Conservation (phyloP, 2,888 invertebrate genomes). For the Clunio marinus region DNA sequence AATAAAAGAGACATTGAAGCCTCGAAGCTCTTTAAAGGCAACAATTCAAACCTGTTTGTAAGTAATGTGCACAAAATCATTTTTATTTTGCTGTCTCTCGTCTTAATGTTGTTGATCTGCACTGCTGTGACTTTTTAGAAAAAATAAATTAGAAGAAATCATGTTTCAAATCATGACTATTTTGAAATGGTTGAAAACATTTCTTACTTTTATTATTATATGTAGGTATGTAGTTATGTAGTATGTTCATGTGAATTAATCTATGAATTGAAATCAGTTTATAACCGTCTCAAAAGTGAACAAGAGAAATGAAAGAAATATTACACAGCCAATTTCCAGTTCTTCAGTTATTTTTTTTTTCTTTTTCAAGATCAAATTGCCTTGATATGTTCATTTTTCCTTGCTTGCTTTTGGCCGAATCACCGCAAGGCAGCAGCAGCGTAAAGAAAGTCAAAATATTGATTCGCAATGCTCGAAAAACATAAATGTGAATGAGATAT, state of each 20-base stretch:
- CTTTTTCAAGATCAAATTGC: constrained; percentile 23
- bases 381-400: constrained; percentile 20
- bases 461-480: neutral
- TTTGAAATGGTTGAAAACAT: constrained; percentile 24
- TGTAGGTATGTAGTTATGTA: neutral
- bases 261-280: constrained; percentile 22
- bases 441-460: constrained; percentile 21
- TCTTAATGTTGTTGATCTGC: neutral
- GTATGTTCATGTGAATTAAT: constrained; percentile 26
- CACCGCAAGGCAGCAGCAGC: neutral
- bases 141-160: neutral
- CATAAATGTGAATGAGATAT: neutral
- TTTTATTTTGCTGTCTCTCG: neutral
- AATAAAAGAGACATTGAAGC: constrained; percentile 25
- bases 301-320: constrained; percentile 30
- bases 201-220: neutral
- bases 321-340: constrained; percentile 31
- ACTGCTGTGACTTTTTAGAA: neutral
- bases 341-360: neutral
- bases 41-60: constrained; percentile 39
- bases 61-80: constrained; percentile 22
- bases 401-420: neutral
- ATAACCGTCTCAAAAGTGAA: constrained; percentile 11
- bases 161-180: constrained; percentile 6
- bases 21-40: constrained; percentile 27